Base-by-base conservation (phyloP, 2,888 invertebrate species). In the Dicyrtoma fusca region DNA sequence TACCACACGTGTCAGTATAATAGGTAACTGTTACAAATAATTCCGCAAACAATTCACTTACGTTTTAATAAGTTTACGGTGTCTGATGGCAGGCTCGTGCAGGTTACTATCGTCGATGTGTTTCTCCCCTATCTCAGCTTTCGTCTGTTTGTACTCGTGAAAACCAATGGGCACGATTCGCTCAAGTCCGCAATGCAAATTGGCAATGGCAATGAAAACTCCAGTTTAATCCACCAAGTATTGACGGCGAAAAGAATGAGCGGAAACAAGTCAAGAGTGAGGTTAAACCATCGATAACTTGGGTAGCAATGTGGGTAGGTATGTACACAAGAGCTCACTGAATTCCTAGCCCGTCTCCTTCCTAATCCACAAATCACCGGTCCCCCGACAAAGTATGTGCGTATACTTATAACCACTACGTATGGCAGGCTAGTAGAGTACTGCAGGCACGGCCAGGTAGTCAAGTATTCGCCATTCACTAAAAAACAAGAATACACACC, bases 381-480 rank as follows among this genome's bases (percentile, higher is more conserved):
- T 19, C 53, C 17, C 17, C 53, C 21, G n/a, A 17, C 10, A 4
- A 10, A 4, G 49, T 14, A 49, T 14, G 49, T 49, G 19, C 49
- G n/a, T 14, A 19, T 19, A 49, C 49, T 17, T 19, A 19, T 10
- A 1, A 17, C 6, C 10, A 10, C 1, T 53, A 53, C 17, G 21
- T 53, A 13, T 53, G 17, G n/a, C n/a, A n/a, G n/a, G n/a, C n/a
- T 23, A 53, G 53, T 23, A 14, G 13, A 3, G 17, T 53, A 17
- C 2, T 21, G 57, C 23, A 21, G 25, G 26, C 25, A 26, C 57
- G 23, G 57, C 14, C 23, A 57, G 57, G 57, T 25, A 57, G 57
- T 21, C 23, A 57, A 25, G 57, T 25, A 57, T 57, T 57, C 34
- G 3, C 34, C 57, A 57, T 57, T 57, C 57, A 57, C 57, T 57